Conservation (phyloP, 2,797 vertebrate species). For the Sebastes paucispinis region DNA sequence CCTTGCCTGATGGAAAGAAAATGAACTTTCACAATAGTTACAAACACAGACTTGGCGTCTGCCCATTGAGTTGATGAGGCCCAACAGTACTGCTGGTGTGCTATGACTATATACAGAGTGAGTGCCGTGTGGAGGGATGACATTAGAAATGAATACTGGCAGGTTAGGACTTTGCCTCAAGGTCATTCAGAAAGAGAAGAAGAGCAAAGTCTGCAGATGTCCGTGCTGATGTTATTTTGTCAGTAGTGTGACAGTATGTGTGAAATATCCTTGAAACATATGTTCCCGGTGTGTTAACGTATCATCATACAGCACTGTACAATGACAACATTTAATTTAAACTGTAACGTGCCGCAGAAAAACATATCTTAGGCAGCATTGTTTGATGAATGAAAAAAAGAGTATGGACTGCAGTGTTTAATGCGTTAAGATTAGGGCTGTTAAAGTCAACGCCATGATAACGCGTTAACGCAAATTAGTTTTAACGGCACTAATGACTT, state of each 20-base stretch:
- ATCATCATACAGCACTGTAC: background rate
- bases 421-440: background rate
- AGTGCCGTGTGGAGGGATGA: background rate
- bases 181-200: constrained; percentile 5
- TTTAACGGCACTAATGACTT: no score
- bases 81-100: background rate
- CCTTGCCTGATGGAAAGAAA: background rate
- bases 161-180: background rate
- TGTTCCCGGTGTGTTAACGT: fast-evolving
- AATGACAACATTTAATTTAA: background rate
- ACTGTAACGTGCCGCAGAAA: background rate
- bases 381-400: background rate
- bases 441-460: no score
- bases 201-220: background rate
- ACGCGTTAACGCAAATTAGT: no score
- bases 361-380: background rate
- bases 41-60: background rate
- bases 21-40: constrained; percentile 14
- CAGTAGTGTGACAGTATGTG: background rate
- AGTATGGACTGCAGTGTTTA: background rate
- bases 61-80: background rate
- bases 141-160: background rate
- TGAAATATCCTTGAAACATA: no score
- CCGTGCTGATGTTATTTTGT: background rate
- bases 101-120: background rate